phyloP scores from a whole-genome alignment of 2,113 vertebrate genomes.

The Ptyas mucosa region DNA sequence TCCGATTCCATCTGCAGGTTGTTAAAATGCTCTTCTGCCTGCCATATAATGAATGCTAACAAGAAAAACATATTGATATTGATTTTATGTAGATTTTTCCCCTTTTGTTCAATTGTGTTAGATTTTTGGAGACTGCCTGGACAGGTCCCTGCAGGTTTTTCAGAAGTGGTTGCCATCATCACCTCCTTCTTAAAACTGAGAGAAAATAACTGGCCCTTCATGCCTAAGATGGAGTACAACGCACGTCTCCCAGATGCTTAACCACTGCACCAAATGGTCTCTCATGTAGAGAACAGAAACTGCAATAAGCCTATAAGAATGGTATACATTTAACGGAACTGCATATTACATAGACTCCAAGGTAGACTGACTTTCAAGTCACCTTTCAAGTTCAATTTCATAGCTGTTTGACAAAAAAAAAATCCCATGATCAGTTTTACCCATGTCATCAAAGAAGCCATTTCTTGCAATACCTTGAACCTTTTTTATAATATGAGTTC shows the following conservation, averaged over 20 bases:
- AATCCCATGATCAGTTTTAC: background rate
- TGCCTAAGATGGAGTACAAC: too few species aligned
- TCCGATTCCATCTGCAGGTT: constrained; percentile 80
- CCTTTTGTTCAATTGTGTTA: background rate
- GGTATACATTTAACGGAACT: fast-evolving
- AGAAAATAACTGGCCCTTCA: too few species aligned
- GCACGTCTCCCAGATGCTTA: too few species aligned
- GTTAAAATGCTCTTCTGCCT: constrained; percentile 1
- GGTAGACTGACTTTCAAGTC: background rate
- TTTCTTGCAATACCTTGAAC: background rate
- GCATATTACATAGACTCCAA: background rate
- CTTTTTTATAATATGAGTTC: background rate
- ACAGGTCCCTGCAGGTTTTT: background rate
- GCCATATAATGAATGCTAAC: constrained; percentile 32
- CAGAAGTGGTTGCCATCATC: background rate
- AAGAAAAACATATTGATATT: background rate
- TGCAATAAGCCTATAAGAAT: fast-evolving
- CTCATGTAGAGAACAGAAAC: background rate
- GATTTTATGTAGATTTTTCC: background rate
- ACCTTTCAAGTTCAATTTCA: background rate
- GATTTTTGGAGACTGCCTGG: background rate
- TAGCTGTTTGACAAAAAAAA: background rate
- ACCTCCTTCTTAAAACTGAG: background rate
- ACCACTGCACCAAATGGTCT: too few species aligned
- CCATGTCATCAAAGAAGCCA: background rate